These are phyloP conservation scores for Tyto alba DNA, from an alignment of 2,113 vertebrate genomes.

Conservation along the genomic window DNA sequence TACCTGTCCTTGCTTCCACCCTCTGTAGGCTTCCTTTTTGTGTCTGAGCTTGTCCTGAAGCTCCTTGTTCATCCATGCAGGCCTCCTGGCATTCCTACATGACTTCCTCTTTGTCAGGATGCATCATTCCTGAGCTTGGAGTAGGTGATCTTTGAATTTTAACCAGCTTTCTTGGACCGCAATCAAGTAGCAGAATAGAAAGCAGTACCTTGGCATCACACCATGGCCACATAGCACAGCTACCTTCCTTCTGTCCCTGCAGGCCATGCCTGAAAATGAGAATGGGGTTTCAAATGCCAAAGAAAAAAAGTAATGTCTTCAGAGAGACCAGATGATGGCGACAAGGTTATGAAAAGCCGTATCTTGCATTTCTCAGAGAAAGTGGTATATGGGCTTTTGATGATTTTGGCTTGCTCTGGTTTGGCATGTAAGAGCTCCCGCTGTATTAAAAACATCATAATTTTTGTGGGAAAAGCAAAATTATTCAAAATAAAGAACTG, in stretches of 20 bases:
- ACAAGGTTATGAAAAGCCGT: not conserved
- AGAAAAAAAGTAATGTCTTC: not conserved
- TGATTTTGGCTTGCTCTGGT: not conserved
- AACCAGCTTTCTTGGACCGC: no score
- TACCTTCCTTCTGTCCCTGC: not conserved
- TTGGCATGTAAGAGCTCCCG: not conserved
- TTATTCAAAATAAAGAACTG: not conserved
- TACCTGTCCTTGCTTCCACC: no score
- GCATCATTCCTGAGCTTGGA: no score
- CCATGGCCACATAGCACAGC: fast-evolving
- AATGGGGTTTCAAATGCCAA: not conserved
- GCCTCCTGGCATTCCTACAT: no score
- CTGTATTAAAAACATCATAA: not conserved
- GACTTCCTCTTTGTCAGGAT: no score
- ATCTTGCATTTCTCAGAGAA: not conserved
- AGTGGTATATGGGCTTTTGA: fast-evolving
- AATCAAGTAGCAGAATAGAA: not conserved
- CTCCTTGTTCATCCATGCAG: no score
- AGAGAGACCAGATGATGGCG: not conserved
- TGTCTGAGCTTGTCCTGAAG: no score
- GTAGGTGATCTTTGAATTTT: no score
- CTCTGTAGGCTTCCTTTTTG: no score
- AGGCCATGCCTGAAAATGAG: not conserved
- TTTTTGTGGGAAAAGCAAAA: not conserved
- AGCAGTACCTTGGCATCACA: not conserved